Evolutionary conservation across 2,113 vertebrate genomes (phyloP).

Genomic region (Ariopsis seemanni): DNA sequence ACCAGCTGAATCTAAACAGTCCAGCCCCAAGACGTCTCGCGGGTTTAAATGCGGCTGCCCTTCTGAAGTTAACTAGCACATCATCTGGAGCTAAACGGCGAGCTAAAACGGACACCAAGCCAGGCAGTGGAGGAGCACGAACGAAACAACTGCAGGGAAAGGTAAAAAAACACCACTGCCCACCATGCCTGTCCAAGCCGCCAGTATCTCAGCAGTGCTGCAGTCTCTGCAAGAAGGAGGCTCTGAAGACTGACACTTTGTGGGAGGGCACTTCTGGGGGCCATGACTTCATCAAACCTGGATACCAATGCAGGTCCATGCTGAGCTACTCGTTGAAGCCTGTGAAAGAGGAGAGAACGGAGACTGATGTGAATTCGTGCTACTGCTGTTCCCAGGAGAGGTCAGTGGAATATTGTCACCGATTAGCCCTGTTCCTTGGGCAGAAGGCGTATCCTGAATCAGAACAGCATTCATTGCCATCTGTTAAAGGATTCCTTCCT

Average conservation of each 20-base stretch:
- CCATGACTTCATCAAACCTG: constrained; percentile 60
- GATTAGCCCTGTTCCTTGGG: constrained; percentile 88
- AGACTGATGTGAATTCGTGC: constrained; percentile 74
- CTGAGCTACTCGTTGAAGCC: constrained; percentile 70
- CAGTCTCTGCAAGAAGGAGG: constrained; percentile 79
- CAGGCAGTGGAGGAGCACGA: constrained; percentile 58
- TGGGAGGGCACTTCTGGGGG: constrained; percentile 60
- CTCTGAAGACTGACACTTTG: constrained; percentile 65
- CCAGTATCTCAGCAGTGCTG: constrained; percentile 73
- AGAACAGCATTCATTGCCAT: constrained; percentile 67
- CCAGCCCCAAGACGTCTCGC: constrained; percentile 91
- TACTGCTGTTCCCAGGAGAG: constrained; percentile 80
- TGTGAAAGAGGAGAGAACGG: constrained; percentile 75
- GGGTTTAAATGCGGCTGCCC: constrained; percentile 89
- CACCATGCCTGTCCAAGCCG: constrained; percentile 50
- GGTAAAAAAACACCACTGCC: constrained; percentile 57
- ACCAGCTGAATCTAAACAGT: constrained; percentile 69
- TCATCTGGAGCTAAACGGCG: constrained; percentile 71
- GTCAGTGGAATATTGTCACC: constrained; percentile 82
- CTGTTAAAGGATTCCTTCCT: constrained; percentile 84
- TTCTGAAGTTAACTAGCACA: constrained; percentile 89
- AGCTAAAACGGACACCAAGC: constrained; percentile 67
- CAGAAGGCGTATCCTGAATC: constrained; percentile 71
- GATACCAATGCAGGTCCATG: constrained; percentile 64
- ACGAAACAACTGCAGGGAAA: constrained; percentile 73